These are phyloP conservation scores for Perccottus glenii DNA, from an alignment of 2,113 vertebrate genomes.

Conservation along the genomic window DNA sequence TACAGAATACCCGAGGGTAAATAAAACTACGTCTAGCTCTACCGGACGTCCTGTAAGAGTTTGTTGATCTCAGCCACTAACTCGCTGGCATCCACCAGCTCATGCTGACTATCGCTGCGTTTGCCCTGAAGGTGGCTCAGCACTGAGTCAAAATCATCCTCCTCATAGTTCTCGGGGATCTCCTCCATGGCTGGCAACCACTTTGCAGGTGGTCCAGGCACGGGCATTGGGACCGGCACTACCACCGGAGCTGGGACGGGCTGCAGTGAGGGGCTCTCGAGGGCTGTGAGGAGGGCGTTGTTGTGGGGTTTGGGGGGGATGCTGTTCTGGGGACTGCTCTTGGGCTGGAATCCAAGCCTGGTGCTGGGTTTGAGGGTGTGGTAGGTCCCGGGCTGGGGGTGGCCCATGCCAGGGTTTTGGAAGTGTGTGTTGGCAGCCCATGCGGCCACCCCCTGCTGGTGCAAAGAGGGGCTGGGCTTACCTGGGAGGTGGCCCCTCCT, in stretches of 20 bases:
- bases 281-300: slow-evolving; percentile 51
- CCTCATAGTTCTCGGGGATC: slow-evolving; percentile 97
- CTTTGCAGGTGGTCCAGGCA: slow-evolving; percentile 83
- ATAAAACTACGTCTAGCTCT: slow-evolving; percentile 71
- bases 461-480: slow-evolving; percentile 82
- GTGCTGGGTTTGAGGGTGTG: slow-evolving; percentile 75
- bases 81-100: slow-evolving; percentile 97
- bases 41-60: slow-evolving; percentile 93
- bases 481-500: slow-evolving; percentile 86
- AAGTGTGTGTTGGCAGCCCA: slow-evolving; percentile 98
- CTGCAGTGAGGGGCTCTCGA: slow-evolving; percentile 67
- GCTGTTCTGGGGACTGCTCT: slow-evolving; percentile 63
- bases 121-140: slow-evolving; percentile 89
- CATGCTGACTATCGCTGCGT: slow-evolving; percentile 88
- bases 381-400: slow-evolving; percentile 73
- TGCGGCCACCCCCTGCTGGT: slow-evolving; percentile 91
- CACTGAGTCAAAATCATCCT: slow-evolving; percentile 96
- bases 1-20: too few species aligned
- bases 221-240: background rate
- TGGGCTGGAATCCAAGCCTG: slow-evolving; percentile 77
- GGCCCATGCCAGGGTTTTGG: slow-evolving; percentile 89
- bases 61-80: slow-evolving; percentile 98
- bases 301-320: slow-evolving; percentile 43
- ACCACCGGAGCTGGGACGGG: slow-evolving; percentile 12
- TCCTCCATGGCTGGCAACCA: slow-evolving; percentile 99